Evolutionary conservation across 1,140 invertebrate species (phyloP).

Genomic region (Apis cerana): DNA sequence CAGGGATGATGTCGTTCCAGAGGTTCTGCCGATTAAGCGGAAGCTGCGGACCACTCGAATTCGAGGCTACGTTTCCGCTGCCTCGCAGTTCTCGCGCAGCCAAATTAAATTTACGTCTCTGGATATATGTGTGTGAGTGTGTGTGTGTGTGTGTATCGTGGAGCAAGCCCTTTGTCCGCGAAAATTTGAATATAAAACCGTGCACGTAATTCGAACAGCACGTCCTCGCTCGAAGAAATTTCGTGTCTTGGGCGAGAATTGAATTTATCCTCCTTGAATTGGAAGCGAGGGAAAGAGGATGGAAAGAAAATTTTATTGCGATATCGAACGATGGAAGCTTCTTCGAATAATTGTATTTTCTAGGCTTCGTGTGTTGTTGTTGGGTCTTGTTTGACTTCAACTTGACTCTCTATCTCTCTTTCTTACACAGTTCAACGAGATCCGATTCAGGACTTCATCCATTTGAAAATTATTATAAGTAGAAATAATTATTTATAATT

Average conservation of each 20-base stretch:
- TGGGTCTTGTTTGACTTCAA: no score
- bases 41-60: slow-evolving; percentile 18
- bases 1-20: background rate
- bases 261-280: background rate
- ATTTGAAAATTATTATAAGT: no score
- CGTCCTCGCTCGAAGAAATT: background rate
- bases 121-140: no score
- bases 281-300: background rate
- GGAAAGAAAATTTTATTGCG: background rate
- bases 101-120: slow-evolving; percentile 31
- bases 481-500: no score
- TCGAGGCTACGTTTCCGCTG: slow-evolving; percentile 23
- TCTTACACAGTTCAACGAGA: no score
- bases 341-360: no score
- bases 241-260: background rate
- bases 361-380: no score
- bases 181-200: slow-evolving; percentile 27
- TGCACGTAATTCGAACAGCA: background rate
- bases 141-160: background rate
- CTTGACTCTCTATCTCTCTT: no score
- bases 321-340: no score
- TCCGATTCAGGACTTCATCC: no score
- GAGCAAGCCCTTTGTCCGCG: slow-evolving; percentile 9
- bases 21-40: slow-evolving; percentile 37
- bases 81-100: background rate